phyloP scores from a whole-genome alignment of 2,888 invertebrate genomes.

The Leucophenga maculata region DNA sequence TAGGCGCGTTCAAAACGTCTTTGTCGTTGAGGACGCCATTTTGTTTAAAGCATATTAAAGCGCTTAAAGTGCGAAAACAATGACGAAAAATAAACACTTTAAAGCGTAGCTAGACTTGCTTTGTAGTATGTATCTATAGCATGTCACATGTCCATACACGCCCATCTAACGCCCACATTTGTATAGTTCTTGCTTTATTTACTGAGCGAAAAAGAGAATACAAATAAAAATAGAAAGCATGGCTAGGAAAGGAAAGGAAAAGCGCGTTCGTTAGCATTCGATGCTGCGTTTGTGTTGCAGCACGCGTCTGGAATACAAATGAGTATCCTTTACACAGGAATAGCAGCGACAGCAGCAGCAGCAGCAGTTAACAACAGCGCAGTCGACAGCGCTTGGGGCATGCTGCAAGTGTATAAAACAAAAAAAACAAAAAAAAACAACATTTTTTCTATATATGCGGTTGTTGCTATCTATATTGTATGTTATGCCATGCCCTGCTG shows the following conservation, averaged over 20 bases:
- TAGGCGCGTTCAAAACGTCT: conserved; percentile 46
- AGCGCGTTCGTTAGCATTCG: conserved; percentile 56
- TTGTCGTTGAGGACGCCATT: conserved; percentile 31
- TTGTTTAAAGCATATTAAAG: background rate
- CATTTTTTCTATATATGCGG: background rate
- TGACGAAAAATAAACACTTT: conserved; percentile 34
- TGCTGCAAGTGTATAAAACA: conserved; percentile 29
- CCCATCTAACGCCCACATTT: too few species aligned
- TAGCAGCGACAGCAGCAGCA: conserved; percentile 46
- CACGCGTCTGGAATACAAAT: conserved; percentile 71
- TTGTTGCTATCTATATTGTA: conserved; percentile 1
- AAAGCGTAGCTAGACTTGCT: conserved; percentile 10
- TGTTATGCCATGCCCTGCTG: background rate
- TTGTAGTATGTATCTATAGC: conserved; percentile 50
- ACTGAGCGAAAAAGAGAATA: background rate
- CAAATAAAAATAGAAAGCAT: background rate
- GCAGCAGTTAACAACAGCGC: conserved; percentile 43
- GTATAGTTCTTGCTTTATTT: too few species aligned
- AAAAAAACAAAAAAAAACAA: too few species aligned
- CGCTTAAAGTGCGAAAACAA: too few species aligned
- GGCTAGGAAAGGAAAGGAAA: background rate
- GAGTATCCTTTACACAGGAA: conserved; percentile 62
- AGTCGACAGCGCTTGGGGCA: conserved; percentile 28
- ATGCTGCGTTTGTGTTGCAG: conserved; percentile 51
- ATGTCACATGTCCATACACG: conserved; percentile 23